Evolutionary conservation across 2,888 invertebrate genomes (phyloP), one percentile per base, ranked within the genome.

Genomic region (Cephus rjabovi): DNA sequence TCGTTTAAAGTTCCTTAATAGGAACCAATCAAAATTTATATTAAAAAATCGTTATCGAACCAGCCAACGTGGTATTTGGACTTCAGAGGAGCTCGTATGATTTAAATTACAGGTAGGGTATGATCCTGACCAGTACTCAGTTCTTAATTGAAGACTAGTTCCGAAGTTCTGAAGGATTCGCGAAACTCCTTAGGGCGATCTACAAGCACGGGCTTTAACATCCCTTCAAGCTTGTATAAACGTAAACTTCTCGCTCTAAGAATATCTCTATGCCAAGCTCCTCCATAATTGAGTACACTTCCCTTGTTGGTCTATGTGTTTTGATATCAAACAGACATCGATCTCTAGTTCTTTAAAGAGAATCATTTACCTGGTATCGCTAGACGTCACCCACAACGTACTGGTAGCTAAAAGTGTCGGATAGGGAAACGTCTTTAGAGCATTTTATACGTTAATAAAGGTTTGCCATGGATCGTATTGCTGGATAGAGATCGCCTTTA

Each of bases 121-220:
- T 23, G 56, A 56, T 56, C 23, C 56, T 56, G 56, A 56, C 56
- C 56, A 56, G 56, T 9, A 56, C 56, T 23, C 23, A 2, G 9
- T 56, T 79, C 77, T 82, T 81, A 79, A 81, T 81, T 81, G 78
- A 77, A 73, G 79, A 75, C 81, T 78, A 80, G 79, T 81, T 76
- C 74, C 80, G 34, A 79, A 80, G 78, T 80, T 82, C 77, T 69
- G 11, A 71, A 69, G 76, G 34, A 69, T 78, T 75, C 73, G 78
- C 78, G 78, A 80, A 80, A 78, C 78, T 80, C 80, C 73, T 76
- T 75, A 78, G 71, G 77, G 80, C 76, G 76, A 76, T 80, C 23
- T 69, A 80, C 76, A 78, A 78, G 75, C 78, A 69, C 73, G 75
- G 76, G 78, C 76, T 80, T 75, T 75, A 78, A 74, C 35, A 73